Base-by-base conservation (phyloP, 1,140 invertebrate species). In the Habropoda laboriosa region DNA sequence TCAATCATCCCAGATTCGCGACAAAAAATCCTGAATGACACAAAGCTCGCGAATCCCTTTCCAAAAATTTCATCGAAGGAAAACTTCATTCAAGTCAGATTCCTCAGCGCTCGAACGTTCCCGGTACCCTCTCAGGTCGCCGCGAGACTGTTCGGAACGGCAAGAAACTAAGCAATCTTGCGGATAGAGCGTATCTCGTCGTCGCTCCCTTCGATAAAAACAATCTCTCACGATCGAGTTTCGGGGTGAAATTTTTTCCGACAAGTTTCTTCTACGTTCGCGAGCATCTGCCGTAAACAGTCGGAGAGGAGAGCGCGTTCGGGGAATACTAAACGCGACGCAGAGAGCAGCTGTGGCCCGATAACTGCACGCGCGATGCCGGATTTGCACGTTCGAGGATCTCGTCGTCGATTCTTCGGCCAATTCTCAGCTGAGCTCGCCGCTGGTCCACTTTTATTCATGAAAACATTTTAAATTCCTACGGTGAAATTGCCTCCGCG, bases 401-500 rank as follows among this genome's bases (percentile, higher is more conserved):
- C 3, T 3, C 32, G 6, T 16, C 5, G 12, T n/a, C 49, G 61
- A 75, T 53, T 42, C 35, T 32, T 42, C 35, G 38, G n/a, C 38
- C 38, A 2, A 18, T 76, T 21, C 51, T 24, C 51, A 7, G 35
- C 27, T 32, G 18, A 58, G 30, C 45, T 66, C 38, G 47, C 71
- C 40, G 24, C 27, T 40, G 40, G 27, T 58, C 57, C 58, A 80
- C 73, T 89, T 87, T 87, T 88, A 89, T 89, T 90, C 88, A 87
- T 86, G 82, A 87, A 89, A 89, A 86, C 38, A 87, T 87, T 90
- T 89, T 79, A 88, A 87, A 89, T 87, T 87, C 86, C 80, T 51
- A 85, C 80, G 58, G 80, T 51, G 82, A 87, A 86, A 87, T 83
- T 86, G 61, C 16, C 7, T 27, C 18, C 30, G 0, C 32, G 13